Evolutionary conservation across 2,888 invertebrate genomes (phyloP).

Genomic region (Entomobrya multifasciata): DNA sequence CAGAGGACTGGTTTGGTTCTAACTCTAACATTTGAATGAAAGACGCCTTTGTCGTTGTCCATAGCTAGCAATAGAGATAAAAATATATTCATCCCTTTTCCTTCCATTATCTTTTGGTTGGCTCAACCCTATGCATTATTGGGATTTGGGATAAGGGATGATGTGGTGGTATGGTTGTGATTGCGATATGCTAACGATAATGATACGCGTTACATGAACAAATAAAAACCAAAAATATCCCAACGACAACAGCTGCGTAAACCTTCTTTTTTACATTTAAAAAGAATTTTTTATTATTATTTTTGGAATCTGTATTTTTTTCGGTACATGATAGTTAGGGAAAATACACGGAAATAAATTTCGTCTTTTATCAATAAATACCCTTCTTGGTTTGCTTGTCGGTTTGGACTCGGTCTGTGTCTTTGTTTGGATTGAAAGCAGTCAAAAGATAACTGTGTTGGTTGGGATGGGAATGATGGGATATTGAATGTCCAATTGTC

Average conservation of each 20-base stretch:
- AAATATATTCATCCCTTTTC: constrained; percentile 47
- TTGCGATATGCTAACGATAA: constrained; percentile 34
- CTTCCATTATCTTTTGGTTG: constrained; percentile 47
- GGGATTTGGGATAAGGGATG: background rate
- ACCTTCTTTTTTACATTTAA: constrained; percentile 48
- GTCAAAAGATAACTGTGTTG: constrained; percentile 9
- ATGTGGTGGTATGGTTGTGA: background rate
- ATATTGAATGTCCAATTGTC: background rate
- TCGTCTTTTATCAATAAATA: constrained; percentile 1
- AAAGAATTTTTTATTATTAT: constrained; percentile 35
- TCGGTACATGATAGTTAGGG: background rate
- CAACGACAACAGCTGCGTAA: constrained; percentile 46
- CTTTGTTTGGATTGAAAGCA: background rate
- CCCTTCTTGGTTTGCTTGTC: background rate
- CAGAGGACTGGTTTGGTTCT: too few relatives aligned
- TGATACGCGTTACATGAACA: constrained; percentile 10
- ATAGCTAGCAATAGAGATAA: background rate
- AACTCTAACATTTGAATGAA: too few relatives aligned
- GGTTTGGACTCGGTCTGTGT: background rate
- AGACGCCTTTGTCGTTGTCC: constrained; percentile 40
- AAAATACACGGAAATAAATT: constrained; percentile 21
- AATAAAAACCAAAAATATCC: constrained; percentile 52
- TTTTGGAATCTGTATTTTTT: constrained; percentile 26
- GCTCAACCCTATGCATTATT: background rate
- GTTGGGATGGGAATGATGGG: too few relatives aligned